phyloP scores from a whole-genome alignment of 2,888 invertebrate genomes.

The Corbicula japonica region DNA sequence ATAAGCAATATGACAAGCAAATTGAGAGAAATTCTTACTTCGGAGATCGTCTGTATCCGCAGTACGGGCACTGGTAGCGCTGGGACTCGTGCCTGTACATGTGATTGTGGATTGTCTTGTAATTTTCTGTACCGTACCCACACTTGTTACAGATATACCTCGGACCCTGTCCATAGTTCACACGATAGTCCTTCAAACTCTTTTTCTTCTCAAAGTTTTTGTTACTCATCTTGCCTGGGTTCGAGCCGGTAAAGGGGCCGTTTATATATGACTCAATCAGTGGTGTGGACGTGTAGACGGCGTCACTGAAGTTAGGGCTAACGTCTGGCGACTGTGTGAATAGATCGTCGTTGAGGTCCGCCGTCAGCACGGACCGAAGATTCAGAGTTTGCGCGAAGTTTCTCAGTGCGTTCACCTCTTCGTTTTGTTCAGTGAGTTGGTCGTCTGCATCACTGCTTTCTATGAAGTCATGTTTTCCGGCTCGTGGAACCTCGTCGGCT shows the following conservation, averaged over 20 bases:
- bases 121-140: conserved; percentile 62
- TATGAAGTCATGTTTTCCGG: conserved; percentile 6
- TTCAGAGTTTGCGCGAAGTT: conserved; percentile 41
- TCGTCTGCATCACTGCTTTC: neutral
- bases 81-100: conserved; percentile 66
- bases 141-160: conserved; percentile 63
- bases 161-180: conserved; percentile 51
- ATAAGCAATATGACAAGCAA: too few relatives aligned
- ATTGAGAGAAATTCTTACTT: conserved; percentile 36
- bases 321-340: conserved; percentile 40
- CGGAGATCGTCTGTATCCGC: conserved; percentile 63
- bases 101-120: conserved; percentile 67
- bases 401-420: conserved; percentile 44
- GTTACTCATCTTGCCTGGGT: conserved; percentile 2
- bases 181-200: conserved; percentile 54
- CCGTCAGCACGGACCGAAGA: conserved; percentile 31
- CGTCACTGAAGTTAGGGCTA: conserved; percentile 54
- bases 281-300: conserved; percentile 52
- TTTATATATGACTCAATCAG: conserved; percentile 59
- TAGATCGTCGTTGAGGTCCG: conserved; percentile 36
- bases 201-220: conserved; percentile 58
- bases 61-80: conserved; percentile 62
- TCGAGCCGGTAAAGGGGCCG: conserved; percentile 34
- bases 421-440: conserved; percentile 23
- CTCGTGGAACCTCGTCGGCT: neutral